phyloP scores from a whole-genome alignment of 2,888 invertebrate genomes.

The Axea sp. region DNA sequence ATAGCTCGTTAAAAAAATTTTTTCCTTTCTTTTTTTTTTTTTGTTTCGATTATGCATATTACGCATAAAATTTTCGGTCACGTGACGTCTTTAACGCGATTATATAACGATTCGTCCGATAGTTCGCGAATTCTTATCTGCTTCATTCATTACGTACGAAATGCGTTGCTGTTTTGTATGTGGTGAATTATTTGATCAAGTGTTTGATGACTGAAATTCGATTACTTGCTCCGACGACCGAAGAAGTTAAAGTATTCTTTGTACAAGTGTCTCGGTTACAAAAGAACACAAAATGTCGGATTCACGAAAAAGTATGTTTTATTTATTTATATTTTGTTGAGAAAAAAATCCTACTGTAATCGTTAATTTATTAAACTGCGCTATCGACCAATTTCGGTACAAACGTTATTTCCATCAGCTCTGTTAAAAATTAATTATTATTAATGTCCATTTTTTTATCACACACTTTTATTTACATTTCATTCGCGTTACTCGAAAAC shows the following conservation, averaged over 20 bases:
- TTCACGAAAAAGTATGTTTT: conserved; percentile 15
- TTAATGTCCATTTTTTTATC: no score
- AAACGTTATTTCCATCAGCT: no score
- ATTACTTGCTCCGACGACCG: conserved; percentile 39
- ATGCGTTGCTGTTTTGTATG: conserved; percentile 46
- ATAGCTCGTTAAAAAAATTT: conserved; percentile 38
- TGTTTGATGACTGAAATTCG: conserved; percentile 54
- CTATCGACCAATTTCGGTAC: no score
- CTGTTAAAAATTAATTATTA: no score
- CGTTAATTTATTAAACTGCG: no score
- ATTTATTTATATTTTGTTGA: no score
- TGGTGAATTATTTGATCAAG: conserved; percentile 58
- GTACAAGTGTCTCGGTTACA: conserved; percentile 52
- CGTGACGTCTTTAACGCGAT: conserved; percentile 36
- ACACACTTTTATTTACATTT: no score
- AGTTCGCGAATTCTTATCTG: conserved; percentile 55
- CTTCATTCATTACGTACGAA: conserved; percentile 50
- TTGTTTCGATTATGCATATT: conserved; percentile 40
- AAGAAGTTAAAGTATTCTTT: conserved; percentile 55
- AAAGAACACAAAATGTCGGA: conserved; percentile 36
- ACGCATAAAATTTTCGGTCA: conserved; percentile 28
- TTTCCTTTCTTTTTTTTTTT: no score
- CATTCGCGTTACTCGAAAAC: no score
- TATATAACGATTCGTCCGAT: conserved; percentile 40
- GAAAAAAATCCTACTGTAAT: no score